Evolutionary conservation across 2,888 invertebrate species (phyloP).

Genomic region (Congeria kusceri): DNA sequence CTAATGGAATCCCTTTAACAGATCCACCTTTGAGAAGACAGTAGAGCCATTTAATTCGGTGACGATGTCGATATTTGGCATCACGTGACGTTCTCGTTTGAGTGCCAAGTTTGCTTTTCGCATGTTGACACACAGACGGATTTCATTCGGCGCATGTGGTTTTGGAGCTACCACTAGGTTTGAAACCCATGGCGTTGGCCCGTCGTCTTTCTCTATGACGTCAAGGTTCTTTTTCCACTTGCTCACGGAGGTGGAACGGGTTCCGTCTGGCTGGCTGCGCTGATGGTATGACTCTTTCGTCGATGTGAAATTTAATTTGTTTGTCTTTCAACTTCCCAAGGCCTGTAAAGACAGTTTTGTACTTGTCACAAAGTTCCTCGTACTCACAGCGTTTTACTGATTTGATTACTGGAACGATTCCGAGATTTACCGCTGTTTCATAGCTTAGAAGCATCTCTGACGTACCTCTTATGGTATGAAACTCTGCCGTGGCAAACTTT

Average conservation of each 20-base stretch:
- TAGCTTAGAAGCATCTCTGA: background rate
- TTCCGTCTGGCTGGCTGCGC: slow-evolving; percentile 56
- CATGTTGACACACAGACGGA: slow-evolving; percentile 69
- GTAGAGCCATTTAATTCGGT: slow-evolving; percentile 59
- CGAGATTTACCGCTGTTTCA: background rate
- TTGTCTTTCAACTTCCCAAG: slow-evolving; percentile 44
- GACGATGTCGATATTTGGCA: slow-evolving; percentile 58
- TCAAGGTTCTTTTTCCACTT: slow-evolving; percentile 66
- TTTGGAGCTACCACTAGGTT: slow-evolving; percentile 67
- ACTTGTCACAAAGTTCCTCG: slow-evolving; percentile 18
- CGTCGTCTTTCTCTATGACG: slow-evolving; percentile 71
- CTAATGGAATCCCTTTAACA: slow-evolving; percentile 63
- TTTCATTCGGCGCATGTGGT: slow-evolving; percentile 53
- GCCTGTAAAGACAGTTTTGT: slow-evolving; percentile 27
- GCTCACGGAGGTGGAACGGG: slow-evolving; percentile 63
- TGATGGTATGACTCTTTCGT: slow-evolving; percentile 46
- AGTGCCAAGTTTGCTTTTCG: slow-evolving; percentile 55
- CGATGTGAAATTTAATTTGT: slow-evolving; percentile 56
- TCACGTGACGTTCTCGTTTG: slow-evolving; percentile 24
- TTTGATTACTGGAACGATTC: slow-evolving; percentile 19
- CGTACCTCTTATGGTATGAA: background rate
- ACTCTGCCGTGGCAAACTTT: background rate
- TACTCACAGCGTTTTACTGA: background rate
- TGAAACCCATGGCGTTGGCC: slow-evolving; percentile 73
- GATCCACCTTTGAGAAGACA: slow-evolving; percentile 58